Evolutionary conservation across 2,888 invertebrate genomes (phyloP), one percentile per base, ranked within the genome.

Genomic region (Acanthosepion pharaonis): DNA sequence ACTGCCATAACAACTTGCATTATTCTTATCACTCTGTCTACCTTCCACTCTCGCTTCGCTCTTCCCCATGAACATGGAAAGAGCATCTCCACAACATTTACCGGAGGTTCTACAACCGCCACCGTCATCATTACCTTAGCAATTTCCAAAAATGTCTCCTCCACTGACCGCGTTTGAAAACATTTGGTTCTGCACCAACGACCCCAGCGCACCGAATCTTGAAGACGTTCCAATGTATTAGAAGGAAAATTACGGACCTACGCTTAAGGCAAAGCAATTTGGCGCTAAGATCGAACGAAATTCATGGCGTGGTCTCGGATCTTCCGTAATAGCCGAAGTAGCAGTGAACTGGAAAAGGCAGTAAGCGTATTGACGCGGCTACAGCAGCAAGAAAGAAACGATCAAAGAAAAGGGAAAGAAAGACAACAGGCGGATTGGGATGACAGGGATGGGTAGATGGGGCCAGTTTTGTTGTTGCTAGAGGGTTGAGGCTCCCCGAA

Each of bases 171-270:
- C n/a, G 78, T n/a, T 78, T 78, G n/a, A 28, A 78, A 78, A 78
- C 78, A n/a, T n/a, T 78, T 78, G 78, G n/a, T 78, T 78, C 78
- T 78, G 33, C 78, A 78, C 78, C 78, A 78, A 33, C n/a, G 78
- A 78, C 78, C 78, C 78, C 78, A 33, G 18, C 78, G 78, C 15
- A 78, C n/a, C 78, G 78, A 78, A 15, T 78, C 33, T 78, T 78
- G 78, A 78, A 78, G 78, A 78, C 78, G 78, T 78, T 78, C 78
- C 78, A 78, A 78, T n/a, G 78, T 78, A 78, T 78, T 78, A 78
- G n/a, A 78, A 78, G 78, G 33, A 78, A 78, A 78, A 78, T 78
- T 78, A 78, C n/a, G 33, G 78, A 78, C 15, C 78, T 4, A 3
- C 11, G 78, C 78, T 78, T 11, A 15, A 78, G 78, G 78, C 78